Evolutionary conservation across 2,888 invertebrate species (phyloP).

Genomic region (Stramonita haemastoma): DNA sequence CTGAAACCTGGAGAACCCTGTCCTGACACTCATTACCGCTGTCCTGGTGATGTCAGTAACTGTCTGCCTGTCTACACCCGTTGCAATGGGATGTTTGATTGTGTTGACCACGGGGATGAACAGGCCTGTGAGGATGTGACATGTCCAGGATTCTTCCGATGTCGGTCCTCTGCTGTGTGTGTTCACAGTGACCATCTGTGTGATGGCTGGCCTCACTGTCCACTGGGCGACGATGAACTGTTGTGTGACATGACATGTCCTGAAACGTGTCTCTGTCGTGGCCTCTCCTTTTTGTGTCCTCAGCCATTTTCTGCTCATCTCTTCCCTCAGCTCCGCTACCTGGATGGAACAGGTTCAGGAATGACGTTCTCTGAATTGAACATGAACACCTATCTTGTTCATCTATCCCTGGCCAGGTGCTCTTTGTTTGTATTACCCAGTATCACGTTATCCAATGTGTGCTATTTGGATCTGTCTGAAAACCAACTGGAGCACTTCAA

Average conservation of each 20-base stretch:
- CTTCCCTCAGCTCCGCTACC: neutral
- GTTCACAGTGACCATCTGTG: neutral
- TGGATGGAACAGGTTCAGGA: neutral
- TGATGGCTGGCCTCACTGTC: conserved; percentile 3
- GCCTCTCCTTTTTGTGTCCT: neutral
- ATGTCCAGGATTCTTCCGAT: neutral
- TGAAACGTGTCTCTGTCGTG: neutral
- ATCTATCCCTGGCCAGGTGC: neutral
- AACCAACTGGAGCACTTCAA: neutral
- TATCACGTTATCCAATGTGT: neutral
- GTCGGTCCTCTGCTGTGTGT: neutral
- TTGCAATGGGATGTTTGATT: neutral
- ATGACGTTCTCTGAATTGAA: neutral
- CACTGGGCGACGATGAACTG: neutral
- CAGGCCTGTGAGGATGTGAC: neutral
- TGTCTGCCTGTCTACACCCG: neutral
- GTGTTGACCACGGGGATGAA: neutral
- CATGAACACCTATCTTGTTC: neutral
- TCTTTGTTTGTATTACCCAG: neutral
- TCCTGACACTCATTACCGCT: neutral
- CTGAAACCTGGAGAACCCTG: neutral
- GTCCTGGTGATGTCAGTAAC: neutral
- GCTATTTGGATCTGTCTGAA: neutral
- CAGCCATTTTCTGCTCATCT: neutral
- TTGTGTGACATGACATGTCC: conserved; percentile 9